Evolutionary conservation across 2,888 invertebrate species (phyloP).

Genomic region (Drosophila melanosoma): DNA sequence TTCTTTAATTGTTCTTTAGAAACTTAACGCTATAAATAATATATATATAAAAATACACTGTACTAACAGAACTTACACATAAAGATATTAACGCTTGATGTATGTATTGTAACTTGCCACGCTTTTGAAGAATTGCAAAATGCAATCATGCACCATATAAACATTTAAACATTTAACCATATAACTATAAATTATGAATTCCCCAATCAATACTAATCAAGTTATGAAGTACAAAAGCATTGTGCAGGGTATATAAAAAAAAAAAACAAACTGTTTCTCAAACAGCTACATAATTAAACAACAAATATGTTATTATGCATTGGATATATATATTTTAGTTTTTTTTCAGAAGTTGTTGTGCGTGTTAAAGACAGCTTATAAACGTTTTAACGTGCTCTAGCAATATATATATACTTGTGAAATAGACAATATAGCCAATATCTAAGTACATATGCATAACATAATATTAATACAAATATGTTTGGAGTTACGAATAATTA

Average conservation of each 20-base stretch:
- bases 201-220: slow-evolving; percentile 9
- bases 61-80: slow-evolving; percentile 5
- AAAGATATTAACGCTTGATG: slow-evolving; percentile 2
- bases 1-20: slow-evolving; percentile 48
- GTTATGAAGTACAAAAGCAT: slow-evolving; percentile 59
- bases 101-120: slow-evolving; percentile 43
- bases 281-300: slow-evolving; percentile 6
- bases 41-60: slow-evolving; percentile 13
- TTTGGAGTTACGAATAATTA: slow-evolving; percentile 4
- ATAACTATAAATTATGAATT: slow-evolving; percentile 4
- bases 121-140: slow-evolving; percentile 80
- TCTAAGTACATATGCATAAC: slow-evolving; percentile 32
- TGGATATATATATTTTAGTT: slow-evolving; percentile 53
- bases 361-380: slow-evolving; percentile 42
- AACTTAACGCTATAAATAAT: background rate
- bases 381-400: slow-evolving; percentile 46
- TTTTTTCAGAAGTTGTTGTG: slow-evolving; percentile 64
- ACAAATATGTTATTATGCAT: slow-evolving; percentile 18
- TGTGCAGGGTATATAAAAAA: slow-evolving; percentile 70
- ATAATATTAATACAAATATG: slow-evolving; percentile 21
- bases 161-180: background rate
- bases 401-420: slow-evolving; percentile 83
- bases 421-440: slow-evolving; percentile 84
- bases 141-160: slow-evolving; percentile 72
- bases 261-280: slow-evolving; percentile 12